These are phyloP conservation scores for Kobus ellipsiprymnus DNA, from an alignment of 2,113 vertebrate species.

Conservation along the genomic window DNA sequence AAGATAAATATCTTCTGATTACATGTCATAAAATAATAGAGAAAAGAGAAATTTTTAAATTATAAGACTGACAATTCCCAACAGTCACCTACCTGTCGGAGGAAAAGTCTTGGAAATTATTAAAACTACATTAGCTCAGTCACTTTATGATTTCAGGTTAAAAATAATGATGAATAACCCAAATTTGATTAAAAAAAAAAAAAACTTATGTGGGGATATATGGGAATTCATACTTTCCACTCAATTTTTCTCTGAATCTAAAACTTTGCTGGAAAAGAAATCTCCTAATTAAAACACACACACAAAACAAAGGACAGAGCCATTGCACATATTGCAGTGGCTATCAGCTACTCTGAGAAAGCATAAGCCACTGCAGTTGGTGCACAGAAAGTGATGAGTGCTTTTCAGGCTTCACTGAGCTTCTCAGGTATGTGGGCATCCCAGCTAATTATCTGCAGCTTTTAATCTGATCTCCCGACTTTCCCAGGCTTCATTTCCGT, in stretches of 20 bases:
- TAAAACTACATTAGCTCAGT: neutral
- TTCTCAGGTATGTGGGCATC: neutral
- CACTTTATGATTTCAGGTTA: neutral
- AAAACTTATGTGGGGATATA: neutral
- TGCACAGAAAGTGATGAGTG: neutral
- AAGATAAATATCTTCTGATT: neutral
- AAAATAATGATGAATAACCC: neutral
- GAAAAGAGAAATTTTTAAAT: neutral
- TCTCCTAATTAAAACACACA: neutral
- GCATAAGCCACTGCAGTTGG: neutral
- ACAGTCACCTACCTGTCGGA: neutral
- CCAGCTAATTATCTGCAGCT: conserved; percentile 65
- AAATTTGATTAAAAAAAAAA: neutral
- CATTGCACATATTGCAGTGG: neutral
- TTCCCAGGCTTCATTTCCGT: conserved; percentile 61
- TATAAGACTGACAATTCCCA: neutral
- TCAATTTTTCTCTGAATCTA: neutral
- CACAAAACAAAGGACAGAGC: neutral
- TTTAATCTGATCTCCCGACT: conserved; percentile 47
- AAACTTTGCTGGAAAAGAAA: neutral
- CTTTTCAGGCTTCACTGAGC: neutral
- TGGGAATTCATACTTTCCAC: neutral
- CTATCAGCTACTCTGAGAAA: neutral
- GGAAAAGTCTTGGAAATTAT: neutral
- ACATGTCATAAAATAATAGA: neutral